A percentile compares a stretch with the other conserved stretches of the same genome.
phyloP scores from a whole-genome alignment of 2,113 vertebrate genomes.

The Zosterops japonicus region DNA sequence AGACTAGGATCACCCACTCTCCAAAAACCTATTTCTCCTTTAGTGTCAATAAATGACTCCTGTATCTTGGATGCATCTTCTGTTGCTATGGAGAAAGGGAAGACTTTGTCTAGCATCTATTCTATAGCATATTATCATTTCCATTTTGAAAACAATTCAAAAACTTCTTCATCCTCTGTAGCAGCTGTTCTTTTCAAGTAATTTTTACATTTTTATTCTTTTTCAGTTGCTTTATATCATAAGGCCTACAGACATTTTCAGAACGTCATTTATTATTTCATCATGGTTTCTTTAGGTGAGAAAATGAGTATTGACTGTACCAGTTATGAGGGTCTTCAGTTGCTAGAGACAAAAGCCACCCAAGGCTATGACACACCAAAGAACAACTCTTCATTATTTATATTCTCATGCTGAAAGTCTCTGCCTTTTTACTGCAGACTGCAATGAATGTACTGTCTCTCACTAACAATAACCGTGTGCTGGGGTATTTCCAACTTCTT shows the following conservation, averaged over 20 bases:
- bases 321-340: not conserved
- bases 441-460: not conserved
- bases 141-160: not conserved
- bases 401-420: not conserved
- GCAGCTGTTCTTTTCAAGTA: not conserved
- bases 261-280: not conserved
- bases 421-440: not conserved
- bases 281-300: not conserved
- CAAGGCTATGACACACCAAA: not conserved
- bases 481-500: not conserved
- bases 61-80: not conserved
- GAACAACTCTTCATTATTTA: not conserved
- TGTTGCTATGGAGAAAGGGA: not conserved
- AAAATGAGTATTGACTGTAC: not conserved
- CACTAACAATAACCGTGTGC: not conserved
- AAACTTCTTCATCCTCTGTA: not conserved
- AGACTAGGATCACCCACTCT: not conserved
- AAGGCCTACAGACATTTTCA: not conserved
- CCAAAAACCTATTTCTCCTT: not conserved
- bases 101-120: not conserved
- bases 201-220: not conserved
- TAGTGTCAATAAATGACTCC: not conserved
- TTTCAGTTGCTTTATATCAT: not conserved
- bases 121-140: not conserved
- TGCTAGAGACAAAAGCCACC: not conserved